Percentiles rank a stretch among this genome's conserved stretches.
These are phyloP conservation scores for Agrilus mali DNA, from an alignment of 2,888 invertebrate genomes.

Conservation along the genomic window DNA sequence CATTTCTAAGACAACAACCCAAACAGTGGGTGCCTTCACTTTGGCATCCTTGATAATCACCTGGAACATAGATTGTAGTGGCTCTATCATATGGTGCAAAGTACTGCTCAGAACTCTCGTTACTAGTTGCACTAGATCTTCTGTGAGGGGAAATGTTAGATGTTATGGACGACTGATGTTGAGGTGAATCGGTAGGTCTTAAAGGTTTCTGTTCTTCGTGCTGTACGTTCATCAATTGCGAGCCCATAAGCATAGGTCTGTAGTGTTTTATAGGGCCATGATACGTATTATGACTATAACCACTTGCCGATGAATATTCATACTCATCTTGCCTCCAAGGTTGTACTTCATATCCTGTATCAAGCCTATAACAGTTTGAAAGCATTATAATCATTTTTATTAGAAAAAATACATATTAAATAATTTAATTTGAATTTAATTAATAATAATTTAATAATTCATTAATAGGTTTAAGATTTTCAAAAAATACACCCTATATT, in stretches of 20 bases:
- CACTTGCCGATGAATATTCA: constrained; percentile 43
- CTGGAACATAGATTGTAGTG: constrained; percentile 35
- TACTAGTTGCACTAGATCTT: constrained; percentile 59
- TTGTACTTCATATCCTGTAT: constrained; percentile 26
- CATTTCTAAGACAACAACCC: constrained; percentile 22
- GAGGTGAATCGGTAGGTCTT: constrained; percentile 63
- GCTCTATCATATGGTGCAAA: constrained; percentile 34
- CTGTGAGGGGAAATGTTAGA: constrained; percentile 50
- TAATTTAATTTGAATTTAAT: no score
- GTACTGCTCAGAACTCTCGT: constrained; percentile 50
- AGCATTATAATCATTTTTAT: no score
- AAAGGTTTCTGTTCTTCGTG: constrained; percentile 50
- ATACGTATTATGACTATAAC: constrained; percentile 76
- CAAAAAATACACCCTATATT: no score
- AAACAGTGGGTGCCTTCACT: constrained; percentile 25
- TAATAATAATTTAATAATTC: no score
- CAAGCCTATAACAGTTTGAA: constrained; percentile 19
- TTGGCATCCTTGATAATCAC: constrained; percentile 29
- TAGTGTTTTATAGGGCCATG: constrained; percentile 74
- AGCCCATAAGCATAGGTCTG: constrained; percentile 47
- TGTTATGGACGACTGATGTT: constrained; percentile 44
- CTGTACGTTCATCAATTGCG: constrained; percentile 37
- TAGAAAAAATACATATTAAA: no score
- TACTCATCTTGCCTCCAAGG: constrained; percentile 38
- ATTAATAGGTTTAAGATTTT: no score